Evolutionary conservation across 2,797 vertebrate species (phyloP), one percentile per base, ranked within the genome.

Genomic region (Acipenser ruthenus): DNA sequence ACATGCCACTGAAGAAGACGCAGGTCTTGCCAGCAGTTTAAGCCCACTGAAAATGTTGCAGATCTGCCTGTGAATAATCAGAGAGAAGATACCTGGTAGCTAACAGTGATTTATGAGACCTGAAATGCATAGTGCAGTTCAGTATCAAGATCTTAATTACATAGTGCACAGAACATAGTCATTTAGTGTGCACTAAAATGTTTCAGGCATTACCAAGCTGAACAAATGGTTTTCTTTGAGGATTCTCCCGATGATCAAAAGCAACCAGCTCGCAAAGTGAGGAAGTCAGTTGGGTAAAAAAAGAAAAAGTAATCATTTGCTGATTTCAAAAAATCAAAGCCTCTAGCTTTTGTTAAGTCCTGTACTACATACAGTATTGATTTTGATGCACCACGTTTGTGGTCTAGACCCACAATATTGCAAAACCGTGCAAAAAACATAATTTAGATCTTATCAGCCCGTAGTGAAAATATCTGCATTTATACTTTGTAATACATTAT

Each of bases 1-100:
- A 82, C 82, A 84, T 80, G 82, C 82, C 79, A 73, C 78, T 75
- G 86, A 82, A 84, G 75, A 78, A 82, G 82, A 60, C 62, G 63
- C 60, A 67, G 70, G 72, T 74, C 71, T 65, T 78, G 71, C 71
- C 76, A 78, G 73, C 71, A 70, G 56, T 63, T 48, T 64, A 50
- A 55, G 64, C 66, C 56, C 11, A 13, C 65, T 60, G 68, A 59
- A 55, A 69, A 69, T 62, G 60, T 68, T 50, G 60, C 67, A 13
- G 63, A 66, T 59, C 64, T 73, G 64, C 65, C 65, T 73, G 74
- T 74, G 70, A 76, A 73, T 71, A 72, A 67, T 66, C 71, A 70
- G 49, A 64, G 67, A 52, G 67, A 73, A 82, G 82, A 80, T 84
- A 71, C 67, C 67, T 77, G 72, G 65, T 62, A 67, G 50, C 68